Percentiles rank a stretch among this genome's conserved stretches.
Conservation (phyloP, 2,888 invertebrate genomes). For the Octodonta nipae region DNA sequence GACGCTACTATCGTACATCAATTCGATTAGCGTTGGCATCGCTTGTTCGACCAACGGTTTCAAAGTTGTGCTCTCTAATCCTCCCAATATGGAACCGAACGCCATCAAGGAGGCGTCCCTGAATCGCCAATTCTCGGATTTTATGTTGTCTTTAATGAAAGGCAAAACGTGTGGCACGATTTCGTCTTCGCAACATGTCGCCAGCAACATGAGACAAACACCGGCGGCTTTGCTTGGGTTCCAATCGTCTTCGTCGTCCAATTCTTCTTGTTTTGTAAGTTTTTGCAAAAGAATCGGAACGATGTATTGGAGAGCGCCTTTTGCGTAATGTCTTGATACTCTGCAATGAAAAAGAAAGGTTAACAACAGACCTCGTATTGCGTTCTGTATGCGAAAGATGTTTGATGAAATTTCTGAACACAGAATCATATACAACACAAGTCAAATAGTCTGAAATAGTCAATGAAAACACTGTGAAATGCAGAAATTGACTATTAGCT, state of each 20-base stretch:
- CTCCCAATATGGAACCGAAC: slow-evolving; percentile 74
- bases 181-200: slow-evolving; percentile 93
- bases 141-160: slow-evolving; percentile 90
- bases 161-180: slow-evolving; percentile 83
- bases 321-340: slow-evolving; percentile 93
- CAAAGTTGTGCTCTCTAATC: slow-evolving; percentile 72
- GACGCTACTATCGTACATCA: slow-evolving; percentile 89
- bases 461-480: too few species aligned
- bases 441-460: too few species aligned
- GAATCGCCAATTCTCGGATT: slow-evolving; percentile 76
- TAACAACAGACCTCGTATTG: too few species aligned
- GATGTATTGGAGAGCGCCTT: slow-evolving; percentile 88
- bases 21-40: slow-evolving; percentile 85
- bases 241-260: slow-evolving; percentile 98
- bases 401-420: too few species aligned
- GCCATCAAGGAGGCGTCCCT: slow-evolving; percentile 96
- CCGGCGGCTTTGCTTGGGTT: slow-evolving; percentile 98
- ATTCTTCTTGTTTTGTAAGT: slow-evolving; percentile 90
- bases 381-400: too few species aligned
- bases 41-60: slow-evolving; percentile 92
- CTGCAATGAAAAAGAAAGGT: too few species aligned
- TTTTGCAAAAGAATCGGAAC: slow-evolving; percentile 89
- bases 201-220: slow-evolving; percentile 93
- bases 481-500: too few species aligned
- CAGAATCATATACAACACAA: too few species aligned